These are phyloP conservation scores for Drosophila virilis DNA, from an alignment of 1,140 invertebrate species.

Conservation along the genomic window DNA sequence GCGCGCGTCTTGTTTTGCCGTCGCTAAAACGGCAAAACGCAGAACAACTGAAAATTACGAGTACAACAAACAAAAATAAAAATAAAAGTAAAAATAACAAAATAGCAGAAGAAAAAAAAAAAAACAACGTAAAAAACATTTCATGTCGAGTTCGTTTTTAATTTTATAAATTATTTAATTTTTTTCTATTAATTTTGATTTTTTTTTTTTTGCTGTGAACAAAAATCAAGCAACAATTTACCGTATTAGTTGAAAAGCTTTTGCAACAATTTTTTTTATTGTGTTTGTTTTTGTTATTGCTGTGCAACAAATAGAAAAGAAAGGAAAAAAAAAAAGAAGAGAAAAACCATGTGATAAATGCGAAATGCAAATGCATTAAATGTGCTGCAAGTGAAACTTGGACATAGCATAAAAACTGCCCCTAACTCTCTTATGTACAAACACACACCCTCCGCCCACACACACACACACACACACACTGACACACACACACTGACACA, in stretches of 20 bases:
- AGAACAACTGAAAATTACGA: constrained; percentile 13
- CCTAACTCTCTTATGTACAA: not conserved
- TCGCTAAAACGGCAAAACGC: constrained; percentile 63
- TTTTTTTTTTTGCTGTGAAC: constrained; percentile 23
- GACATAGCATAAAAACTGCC: constrained; percentile 27
- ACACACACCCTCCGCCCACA: constrained; percentile 5
- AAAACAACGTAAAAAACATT: not conserved
- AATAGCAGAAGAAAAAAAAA: not conserved
- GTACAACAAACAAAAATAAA: too few species aligned
- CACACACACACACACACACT: not conserved
- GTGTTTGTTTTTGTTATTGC: constrained; percentile 42
- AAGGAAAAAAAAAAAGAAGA: not conserved
- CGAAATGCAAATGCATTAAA: constrained; percentile 25
- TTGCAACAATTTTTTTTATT: constrained; percentile 26
- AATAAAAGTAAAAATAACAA: constrained; percentile 6
- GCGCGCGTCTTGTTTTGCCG: constrained; percentile 64
- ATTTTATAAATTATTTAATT: constrained; percentile 7
- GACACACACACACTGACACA: constrained; percentile 3
- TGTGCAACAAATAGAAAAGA: constrained; percentile 32
- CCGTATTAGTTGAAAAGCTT: not conserved
- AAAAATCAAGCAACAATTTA: constrained; percentile 3
- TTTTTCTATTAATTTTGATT: constrained; percentile 14
- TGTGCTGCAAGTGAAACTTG: constrained; percentile 9
- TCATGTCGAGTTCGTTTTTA: not conserved
- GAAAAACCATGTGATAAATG: constrained; percentile 17